Percentiles rank a stretch among this genome's conserved stretches.
phyloP scores from a whole-genome alignment of 2,888 invertebrate species.

The Latrodectus hesperus region DNA sequence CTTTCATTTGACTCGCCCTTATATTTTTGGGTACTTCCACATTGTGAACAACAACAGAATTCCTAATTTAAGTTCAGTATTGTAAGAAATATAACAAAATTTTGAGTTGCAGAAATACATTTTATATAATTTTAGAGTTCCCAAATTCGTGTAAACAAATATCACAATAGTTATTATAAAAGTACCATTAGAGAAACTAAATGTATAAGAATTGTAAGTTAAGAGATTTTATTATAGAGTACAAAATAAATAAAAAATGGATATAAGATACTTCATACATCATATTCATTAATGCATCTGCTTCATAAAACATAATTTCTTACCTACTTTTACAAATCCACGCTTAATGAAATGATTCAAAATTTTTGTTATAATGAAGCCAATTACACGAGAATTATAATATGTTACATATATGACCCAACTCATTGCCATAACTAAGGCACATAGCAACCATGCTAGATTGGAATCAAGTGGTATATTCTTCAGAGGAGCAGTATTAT shows the following conservation, averaged over 20 bases:
- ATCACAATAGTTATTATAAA: not conserved
- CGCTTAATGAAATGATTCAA: slow-evolving; percentile 89
- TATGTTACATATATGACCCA: slow-evolving; percentile 97
- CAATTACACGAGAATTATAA: slow-evolving; percentile 94
- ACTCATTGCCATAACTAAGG: slow-evolving; percentile 86
- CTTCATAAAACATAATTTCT: slow-evolving; percentile 11
- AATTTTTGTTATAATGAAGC: slow-evolving; percentile 90
- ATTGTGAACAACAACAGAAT: too few species aligned
- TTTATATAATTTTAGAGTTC: too few species aligned
- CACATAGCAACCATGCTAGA: slow-evolving; percentile 84
- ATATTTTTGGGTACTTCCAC: too few species aligned
- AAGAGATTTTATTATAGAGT: too few species aligned
- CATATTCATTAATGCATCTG: not conserved
- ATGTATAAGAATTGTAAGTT: too few species aligned
- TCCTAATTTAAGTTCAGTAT: too few species aligned
- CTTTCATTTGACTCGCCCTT: too few species aligned
- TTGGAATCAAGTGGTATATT: slow-evolving; percentile 76
- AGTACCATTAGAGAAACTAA: not conserved
- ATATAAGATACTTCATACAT: not conserved
- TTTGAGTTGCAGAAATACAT: too few species aligned
- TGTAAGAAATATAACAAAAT: too few species aligned
- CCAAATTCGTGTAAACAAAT: not conserved
- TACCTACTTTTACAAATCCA: slow-evolving; percentile 88
- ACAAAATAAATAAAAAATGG: not conserved
- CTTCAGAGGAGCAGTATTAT: slow-evolving; percentile 67